Base-by-base conservation (phyloP, 2,797 vertebrate genomes). In the Danio albolineatus region DNA sequence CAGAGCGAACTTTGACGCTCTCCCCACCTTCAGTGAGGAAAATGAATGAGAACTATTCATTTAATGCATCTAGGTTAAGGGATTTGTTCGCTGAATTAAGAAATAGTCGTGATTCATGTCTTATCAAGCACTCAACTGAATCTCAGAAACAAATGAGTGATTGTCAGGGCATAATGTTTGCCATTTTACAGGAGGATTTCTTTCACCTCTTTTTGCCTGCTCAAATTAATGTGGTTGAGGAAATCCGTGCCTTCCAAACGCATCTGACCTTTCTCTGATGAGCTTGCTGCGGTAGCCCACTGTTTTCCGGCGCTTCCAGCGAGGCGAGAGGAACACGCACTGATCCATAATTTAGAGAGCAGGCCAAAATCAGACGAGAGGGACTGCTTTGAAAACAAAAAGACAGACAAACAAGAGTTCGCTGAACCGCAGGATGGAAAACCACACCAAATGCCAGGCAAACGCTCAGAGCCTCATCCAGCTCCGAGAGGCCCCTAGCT, bases 331-430 rank as follows among this genome's bases (percentile, higher is more conserved):
- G 21, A 74, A 64, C 59, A 51, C 7, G 49, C 71, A 76, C 72
- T 75, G 76, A 84, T 81, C 80, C 79, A 76, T 81, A 71, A 81
- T 86, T 81, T 76, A 66, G 21, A 59, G 79, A 66, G 43, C 62
- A 66, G 70, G 39, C 73, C 57, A 69, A 82, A 73, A 73, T 74
- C 74, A 73, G 41, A 77, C 28, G 13, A 67, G 70, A 73, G 64
- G 54, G 69, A 56, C 44, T 43, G 69, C 57, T 74, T 82, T 65
- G 39, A 67, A 75, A 66, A 79, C 76, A 51, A 67, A 59, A 76
- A 73, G 59, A 61, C 41, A 73, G 53, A 76, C 65, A 76, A 72
- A 76, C 54, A 76, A 51, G 14, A 62, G 46, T 61, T 78, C 5
- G 4, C 56, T 71, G 66, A 78, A 71, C 76, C 46, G 38, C 36